A percentile compares a stretch with the other conserved stretches of the same genome.
These are phyloP conservation scores for Nothobranchius furzeri DNA, from an alignment of 2,113 vertebrate species.

Conservation along the genomic window DNA sequence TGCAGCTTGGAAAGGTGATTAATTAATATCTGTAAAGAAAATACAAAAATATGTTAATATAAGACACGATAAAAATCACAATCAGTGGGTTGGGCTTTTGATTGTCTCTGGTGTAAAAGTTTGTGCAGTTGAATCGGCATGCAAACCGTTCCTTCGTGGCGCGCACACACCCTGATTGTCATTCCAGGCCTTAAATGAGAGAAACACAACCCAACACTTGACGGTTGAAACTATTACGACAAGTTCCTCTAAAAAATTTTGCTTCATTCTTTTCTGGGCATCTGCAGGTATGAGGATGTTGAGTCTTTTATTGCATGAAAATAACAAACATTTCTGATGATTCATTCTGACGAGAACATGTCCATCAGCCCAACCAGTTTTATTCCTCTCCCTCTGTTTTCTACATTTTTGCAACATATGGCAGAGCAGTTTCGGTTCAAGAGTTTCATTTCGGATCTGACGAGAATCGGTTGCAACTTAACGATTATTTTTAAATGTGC, in stretches of 20 bases:
- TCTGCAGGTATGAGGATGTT: constrained; percentile 46
- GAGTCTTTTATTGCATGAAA: not conserved
- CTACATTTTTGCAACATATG: too few relatives aligned
- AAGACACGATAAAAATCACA: not conserved
- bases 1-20: constrained; percentile 12
- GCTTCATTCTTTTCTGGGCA: not conserved
- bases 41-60: not conserved
- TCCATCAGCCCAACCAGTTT: not conserved
- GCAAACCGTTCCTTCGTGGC: not conserved
- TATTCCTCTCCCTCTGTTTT: not conserved
- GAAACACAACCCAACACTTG: not conserved
- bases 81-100: not conserved
- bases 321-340: not conserved
- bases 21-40: constrained; percentile 41
- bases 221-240: not conserved
- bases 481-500: not conserved
- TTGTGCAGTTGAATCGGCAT: not conserved
- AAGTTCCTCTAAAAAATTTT: not conserved
- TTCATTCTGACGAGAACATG: not conserved
- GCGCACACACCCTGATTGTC: not conserved
- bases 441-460: too few relatives aligned
- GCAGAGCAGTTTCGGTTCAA: too few relatives aligned
- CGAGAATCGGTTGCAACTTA: too few relatives aligned
- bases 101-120: not conserved
- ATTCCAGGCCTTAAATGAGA: not conserved